Evolutionary conservation across 1,140 invertebrate genomes (phyloP).

Genomic region (Papilio polytes): DNA sequence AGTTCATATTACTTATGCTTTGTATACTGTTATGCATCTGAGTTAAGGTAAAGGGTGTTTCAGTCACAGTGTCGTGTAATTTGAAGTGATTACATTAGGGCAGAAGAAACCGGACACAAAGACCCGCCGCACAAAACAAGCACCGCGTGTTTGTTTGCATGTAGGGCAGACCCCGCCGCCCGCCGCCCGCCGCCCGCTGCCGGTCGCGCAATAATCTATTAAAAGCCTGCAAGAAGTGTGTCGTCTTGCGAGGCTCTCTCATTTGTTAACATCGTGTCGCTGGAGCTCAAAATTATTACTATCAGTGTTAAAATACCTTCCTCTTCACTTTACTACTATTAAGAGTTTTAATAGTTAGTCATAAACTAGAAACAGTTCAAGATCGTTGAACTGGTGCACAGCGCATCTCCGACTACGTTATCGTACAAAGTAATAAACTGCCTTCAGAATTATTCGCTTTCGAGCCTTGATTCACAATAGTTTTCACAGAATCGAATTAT

Average conservation of each 20-base stretch:
- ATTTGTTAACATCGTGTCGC: not conserved
- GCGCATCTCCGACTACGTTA: too few species aligned
- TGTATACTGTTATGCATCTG: too few species aligned
- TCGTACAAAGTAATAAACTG: not conserved
- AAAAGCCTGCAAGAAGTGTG: constrained; percentile 4
- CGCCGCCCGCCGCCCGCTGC: not conserved
- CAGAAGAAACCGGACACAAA: not conserved
- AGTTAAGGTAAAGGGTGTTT: too few species aligned
- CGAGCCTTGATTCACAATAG: not conserved
- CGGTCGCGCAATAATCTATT: not conserved
- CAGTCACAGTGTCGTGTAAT: too few species aligned
- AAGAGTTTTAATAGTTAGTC: not conserved
- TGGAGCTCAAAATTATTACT: too few species aligned
- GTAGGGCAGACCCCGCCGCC: not conserved
- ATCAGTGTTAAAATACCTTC: not conserved
- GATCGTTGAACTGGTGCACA: too few species aligned
- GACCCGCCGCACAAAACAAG: not conserved
- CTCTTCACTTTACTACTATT: not conserved
- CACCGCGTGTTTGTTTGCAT: not conserved
- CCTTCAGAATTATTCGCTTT: too few species aligned
- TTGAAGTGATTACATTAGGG: not conserved
- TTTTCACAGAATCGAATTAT: not conserved
- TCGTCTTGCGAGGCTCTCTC: not conserved
- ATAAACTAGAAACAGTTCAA: not conserved
- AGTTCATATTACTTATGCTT: too few species aligned